These are phyloP conservation scores for Callyntrura guangdongensis DNA, from an alignment of 2,888 invertebrate genomes.

Conservation along the genomic window DNA sequence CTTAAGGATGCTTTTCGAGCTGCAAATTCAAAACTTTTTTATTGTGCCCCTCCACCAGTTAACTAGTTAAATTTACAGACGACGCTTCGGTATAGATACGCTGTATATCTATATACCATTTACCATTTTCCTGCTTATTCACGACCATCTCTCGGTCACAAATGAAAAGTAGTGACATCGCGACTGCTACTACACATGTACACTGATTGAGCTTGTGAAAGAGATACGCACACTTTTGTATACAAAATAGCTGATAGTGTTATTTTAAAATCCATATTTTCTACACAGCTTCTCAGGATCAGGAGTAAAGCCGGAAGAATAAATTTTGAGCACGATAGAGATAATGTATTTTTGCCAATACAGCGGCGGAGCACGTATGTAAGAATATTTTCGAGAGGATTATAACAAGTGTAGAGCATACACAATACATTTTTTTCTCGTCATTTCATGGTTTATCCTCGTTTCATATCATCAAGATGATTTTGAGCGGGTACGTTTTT, in stretches of 20 bases:
- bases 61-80: slow-evolving; percentile 1
- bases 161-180: not conserved
- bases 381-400: not conserved
- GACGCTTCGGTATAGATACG: no score
- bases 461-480: slow-evolving; percentile 25
- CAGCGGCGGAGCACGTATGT: no score
- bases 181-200: not conserved
- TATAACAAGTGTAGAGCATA: not conserved
- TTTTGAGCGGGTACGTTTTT: not conserved
- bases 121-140: slow-evolving; percentile 15
- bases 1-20: slow-evolving; percentile 16
- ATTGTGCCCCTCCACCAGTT: slow-evolving; percentile 43
- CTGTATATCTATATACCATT: no score
- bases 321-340: not conserved
- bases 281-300: not conserved
- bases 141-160: slow-evolving; percentile 14
- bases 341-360: not conserved
- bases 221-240: not conserved
- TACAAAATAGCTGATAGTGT: slow-evolving; percentile 21
- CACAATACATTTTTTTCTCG: not conserved
- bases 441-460: slow-evolving; percentile 31
- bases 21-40: slow-evolving; percentile 63
- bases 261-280: not conserved
- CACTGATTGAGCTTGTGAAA: not conserved
- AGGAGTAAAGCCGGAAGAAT: not conserved